Conservation (phyloP, 2,113 vertebrate species). For the Neoarius graeffei region DNA sequence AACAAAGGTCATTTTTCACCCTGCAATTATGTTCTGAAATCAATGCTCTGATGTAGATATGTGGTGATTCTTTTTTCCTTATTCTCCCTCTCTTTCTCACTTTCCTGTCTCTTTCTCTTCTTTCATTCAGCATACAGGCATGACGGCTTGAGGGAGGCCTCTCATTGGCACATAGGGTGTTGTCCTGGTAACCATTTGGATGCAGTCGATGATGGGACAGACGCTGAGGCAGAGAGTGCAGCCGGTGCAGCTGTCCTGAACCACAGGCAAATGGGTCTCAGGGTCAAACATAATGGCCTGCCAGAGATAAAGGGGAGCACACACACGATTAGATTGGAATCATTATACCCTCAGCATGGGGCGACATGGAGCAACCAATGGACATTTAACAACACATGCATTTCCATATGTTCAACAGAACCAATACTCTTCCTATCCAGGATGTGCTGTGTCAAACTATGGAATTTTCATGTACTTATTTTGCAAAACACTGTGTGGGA, state of each 20-base stretch:
- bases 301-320: conserved; percentile 59
- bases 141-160: conserved; percentile 79
- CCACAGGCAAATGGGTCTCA: conserved; percentile 78
- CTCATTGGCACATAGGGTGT: conserved; percentile 80
- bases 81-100: not conserved
- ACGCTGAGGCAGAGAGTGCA: conserved; percentile 85
- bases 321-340: conserved; percentile 60
- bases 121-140: conserved; percentile 64
- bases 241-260: conserved; percentile 81
- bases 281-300: conserved; percentile 86
- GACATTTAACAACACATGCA: conserved; percentile 45
- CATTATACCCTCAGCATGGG: conserved; percentile 45
- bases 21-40: conserved; percentile 67
- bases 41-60: conserved; percentile 55
- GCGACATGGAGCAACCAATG: conserved; percentile 33
- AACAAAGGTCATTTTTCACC: conserved; percentile 59
- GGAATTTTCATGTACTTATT: not conserved
- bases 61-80: conserved; percentile 26
- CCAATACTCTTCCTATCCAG: not conserved
- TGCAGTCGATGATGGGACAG: conserved; percentile 87
- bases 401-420: conserved; percentile 27
- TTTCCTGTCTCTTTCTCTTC: conserved; percentile 12
- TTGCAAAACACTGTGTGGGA: not conserved
- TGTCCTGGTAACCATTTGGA: conserved; percentile 86
- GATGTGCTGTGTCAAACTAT: not conserved